Percentiles rank a stretch among this genome's conserved stretches.
Conservation (phyloP, 1,140 invertebrate species). For the Limonius californicus region DNA sequence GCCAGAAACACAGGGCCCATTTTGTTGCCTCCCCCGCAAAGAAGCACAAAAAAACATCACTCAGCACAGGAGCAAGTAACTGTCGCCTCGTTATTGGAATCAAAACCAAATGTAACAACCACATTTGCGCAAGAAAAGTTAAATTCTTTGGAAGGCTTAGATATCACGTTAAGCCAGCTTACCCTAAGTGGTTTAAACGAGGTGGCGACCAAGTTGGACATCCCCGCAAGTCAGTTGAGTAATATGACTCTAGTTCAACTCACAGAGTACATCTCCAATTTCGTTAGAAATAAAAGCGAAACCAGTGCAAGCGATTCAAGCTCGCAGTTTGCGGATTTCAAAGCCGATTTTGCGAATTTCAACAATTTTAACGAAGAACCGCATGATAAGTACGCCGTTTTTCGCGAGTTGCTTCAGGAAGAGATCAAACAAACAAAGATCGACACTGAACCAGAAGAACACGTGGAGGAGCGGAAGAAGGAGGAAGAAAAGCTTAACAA, state of each 20-base stretch:
- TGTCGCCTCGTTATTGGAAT: conserved; percentile 32
- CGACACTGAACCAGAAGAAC: conserved; percentile 45
- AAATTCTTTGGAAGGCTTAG: conserved; percentile 52
- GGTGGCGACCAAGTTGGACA: conserved; percentile 67
- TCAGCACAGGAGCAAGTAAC: conserved; percentile 37
- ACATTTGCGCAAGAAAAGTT: conserved; percentile 29
- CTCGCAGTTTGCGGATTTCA: conserved; percentile 41
- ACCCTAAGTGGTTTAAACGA: conserved; percentile 77
- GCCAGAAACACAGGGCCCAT: conserved; percentile 17
- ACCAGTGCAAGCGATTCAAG: background rate
- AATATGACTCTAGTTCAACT: conserved; percentile 81
- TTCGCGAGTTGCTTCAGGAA: conserved; percentile 76
- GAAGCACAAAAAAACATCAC: conserved; percentile 29
- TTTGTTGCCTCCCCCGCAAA: conserved; percentile 47
- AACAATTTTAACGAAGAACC: conserved; percentile 52
- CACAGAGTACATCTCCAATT: conserved; percentile 70
- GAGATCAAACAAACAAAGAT: conserved; percentile 53
- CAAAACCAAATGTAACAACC: conserved; percentile 29
- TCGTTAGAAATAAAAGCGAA: conserved; percentile 51
- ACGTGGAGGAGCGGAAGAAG: conserved; percentile 26
- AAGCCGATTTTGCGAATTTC: conserved; percentile 62
- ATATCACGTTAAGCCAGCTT: conserved; percentile 77
- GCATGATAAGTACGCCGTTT: conserved; percentile 77
- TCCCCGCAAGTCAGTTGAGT: conserved; percentile 72
- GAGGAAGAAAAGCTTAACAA: conserved; percentile 8